Evolutionary conservation across 2,113 vertebrate species (phyloP), one percentile per base, ranked within the genome.

Genomic region (Apteryx owenii): DNA sequence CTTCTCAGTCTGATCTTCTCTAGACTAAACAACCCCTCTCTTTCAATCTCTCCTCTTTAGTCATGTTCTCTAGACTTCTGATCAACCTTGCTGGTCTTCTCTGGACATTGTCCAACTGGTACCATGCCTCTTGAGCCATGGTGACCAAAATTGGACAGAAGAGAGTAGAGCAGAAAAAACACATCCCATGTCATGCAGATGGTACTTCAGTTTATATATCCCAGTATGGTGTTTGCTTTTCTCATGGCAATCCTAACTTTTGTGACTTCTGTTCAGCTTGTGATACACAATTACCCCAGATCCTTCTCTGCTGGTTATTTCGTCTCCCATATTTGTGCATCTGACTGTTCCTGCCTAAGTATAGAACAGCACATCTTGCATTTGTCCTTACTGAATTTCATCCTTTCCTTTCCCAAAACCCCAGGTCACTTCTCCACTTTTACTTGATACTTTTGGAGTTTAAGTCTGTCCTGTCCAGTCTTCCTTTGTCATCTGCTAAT

Each of bases 41-140:
- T 77, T 93, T 95, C 85, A 83, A 90, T 95, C 71, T 90, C 88
- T 95, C 95, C 76, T 96, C 68, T 26, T 97, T 51, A 88, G 50
- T 88, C 64, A 64, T 33, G 2, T 94, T 93, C 81, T 88, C 68
- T 78, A 38, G 23, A 90, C 54, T 94, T 94, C 82, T 91, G 62
- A 91, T 94, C 64, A 75, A 78, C 91, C 46, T 71, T 71, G 7
- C 56, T 88, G 53, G 75, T 85, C 79, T 78, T 46, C 77, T 83
- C 85, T 90, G 90, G 64, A 84, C 28, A 42, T 60, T 93, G n/a
- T 77, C 91, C 93, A 96, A 54, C 40, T 25, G 75, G n/a, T 62
- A 22, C 40, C 12, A 5, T 86, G 54, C 7, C 90, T 96, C 68
- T 78, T 78, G 82, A 93, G n/a, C 29, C 62, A 46, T 10, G 15